Base-by-base conservation (phyloP, 2,113 vertebrate species). In the Muscicapa adusta region DNA sequence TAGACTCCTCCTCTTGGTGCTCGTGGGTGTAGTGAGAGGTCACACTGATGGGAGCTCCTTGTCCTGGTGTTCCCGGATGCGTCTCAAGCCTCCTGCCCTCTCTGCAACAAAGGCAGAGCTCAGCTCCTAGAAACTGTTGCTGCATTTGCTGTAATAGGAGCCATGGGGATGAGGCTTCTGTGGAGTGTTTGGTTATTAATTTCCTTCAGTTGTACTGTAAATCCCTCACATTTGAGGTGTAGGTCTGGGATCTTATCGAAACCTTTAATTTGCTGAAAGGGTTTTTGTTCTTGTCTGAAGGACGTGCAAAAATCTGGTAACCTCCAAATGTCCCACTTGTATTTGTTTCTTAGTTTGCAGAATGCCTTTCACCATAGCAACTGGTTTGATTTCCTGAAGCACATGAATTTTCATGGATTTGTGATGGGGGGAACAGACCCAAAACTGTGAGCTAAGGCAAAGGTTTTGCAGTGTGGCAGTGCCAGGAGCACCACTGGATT, bases 291-390 rank as follows among this genome's bases (percentile, higher is more conserved):
- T 56, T 88, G 34, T 56, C 58, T 60, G 71, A 88, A 91, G 86
- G 62, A 95, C 8, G 51, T 90, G 83, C 56, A 63, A 66, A 91
- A 94, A 91, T 90, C 67, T 53, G 4, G 85, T 96, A 95, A 96
- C 94, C 94, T 96, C 94, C 90, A 96, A 96, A 95, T 61, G 90
- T 95, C 88, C 93, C 91, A 71, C 88, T 96, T 93, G 78, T 96
- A 70, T 97, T 96, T 95, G 91, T 96, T 90, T 95, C 91, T 94
- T 86, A 91, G 91, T 95, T 97, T 96, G 88, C 91, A 86, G 95
- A 93, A 93, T 71, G 90, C 68, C 82, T 96, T 71, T 97, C 96
- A 95, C 95, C 94, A 96, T 96, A 96, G 96, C 96, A 97, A 96
- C 96, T 93, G 72, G 72, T 75, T 77, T 91, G 82, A 85, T 91